Base-by-base conservation (phyloP, 30 jellyfish, hydroid and myxozoan genomes). In the Chironex yamaguchii region DNA sequence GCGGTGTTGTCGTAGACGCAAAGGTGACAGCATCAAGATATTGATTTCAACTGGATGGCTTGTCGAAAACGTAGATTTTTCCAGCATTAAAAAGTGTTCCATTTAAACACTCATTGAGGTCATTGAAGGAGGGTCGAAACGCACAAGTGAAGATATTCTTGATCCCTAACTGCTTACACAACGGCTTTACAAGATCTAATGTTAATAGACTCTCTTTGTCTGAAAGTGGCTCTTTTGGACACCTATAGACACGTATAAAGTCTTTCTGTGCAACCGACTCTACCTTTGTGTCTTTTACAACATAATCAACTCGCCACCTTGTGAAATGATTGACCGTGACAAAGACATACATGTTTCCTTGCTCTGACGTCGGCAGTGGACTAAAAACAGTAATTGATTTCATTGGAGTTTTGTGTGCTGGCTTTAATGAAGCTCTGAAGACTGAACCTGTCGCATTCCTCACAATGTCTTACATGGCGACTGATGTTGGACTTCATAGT, bases 191-290 rank as follows among this genome's bases (percentile, higher is more conserved):
- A n/a, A 79, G 72, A 12, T 64, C 66, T 2, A 85, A 51, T 0
- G 72, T 83, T 33, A 52, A 77, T 24, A 52, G 50, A 20, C 80
- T 52, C 3, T 80, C 89, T 69, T 62, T 27, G 34, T 81, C 91
- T 14, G 88, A 81, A 64, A 52, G 82, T 20, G 71, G 50, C 35
- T 70, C 84, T 52, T 62, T 62, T 14, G 90, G 90, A 52, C 36
- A 76, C 0, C 90, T 74, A 62, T 52, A 58, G 1, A 26, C 29
- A 52, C 63, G 84, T 1, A 74, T 71, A 24, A 87, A 87, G 3
- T 87, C 88, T 52, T n/a, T 62, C 32, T 53, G 51, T 13, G 92
- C 91, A 12, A 87, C 87, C 1, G 87, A 75, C 54, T 48, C 85
- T 34, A 90, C 86, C 49, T 75, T 90, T 36, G 48, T 70, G 63